phyloP scores from a whole-genome alignment of 2,797 vertebrate species.

The Crenichthys baileyi region DNA sequence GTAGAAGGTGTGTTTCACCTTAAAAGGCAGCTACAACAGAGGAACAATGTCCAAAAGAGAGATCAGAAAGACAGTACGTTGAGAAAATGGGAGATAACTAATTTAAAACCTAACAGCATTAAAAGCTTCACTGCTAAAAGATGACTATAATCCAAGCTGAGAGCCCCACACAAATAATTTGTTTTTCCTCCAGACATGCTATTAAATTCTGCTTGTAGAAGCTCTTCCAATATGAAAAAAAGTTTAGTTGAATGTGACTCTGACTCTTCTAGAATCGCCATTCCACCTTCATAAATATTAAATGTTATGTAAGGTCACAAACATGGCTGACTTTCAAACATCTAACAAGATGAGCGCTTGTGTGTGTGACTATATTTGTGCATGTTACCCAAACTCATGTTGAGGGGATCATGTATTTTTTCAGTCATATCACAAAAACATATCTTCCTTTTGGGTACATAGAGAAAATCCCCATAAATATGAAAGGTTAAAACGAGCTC shows the following conservation, averaged over 20 bases:
- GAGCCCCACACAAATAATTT: neutral
- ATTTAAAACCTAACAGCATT: neutral
- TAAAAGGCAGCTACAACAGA: neutral
- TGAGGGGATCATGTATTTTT: neutral
- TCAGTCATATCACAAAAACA: neutral
- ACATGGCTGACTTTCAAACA: constrained; percentile 53
- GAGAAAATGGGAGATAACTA: neutral
- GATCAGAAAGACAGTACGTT: neutral
- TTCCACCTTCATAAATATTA: constrained; percentile 65
- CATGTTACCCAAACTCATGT: neutral
- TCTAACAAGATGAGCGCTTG: constrained; percentile 6
- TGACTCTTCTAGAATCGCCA: constrained; percentile 31
- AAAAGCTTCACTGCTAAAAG: neutral
- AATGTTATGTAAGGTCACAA: constrained; percentile 66
- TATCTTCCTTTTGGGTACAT: neutral
- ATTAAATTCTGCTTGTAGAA: constrained; percentile 4
- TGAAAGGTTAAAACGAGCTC: neutral
- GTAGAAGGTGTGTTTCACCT: neutral
- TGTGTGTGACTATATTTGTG: neutral
- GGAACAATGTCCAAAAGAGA: neutral
- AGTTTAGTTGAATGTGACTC: constrained; percentile 33
- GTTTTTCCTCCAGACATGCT: neutral
- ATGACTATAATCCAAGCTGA: neutral
- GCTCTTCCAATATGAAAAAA: constrained; percentile 7
- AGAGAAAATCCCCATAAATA: neutral